Evolutionary conservation across 1,140 invertebrate species (phyloP).

Genomic region (Lepidurus couesii): DNA sequence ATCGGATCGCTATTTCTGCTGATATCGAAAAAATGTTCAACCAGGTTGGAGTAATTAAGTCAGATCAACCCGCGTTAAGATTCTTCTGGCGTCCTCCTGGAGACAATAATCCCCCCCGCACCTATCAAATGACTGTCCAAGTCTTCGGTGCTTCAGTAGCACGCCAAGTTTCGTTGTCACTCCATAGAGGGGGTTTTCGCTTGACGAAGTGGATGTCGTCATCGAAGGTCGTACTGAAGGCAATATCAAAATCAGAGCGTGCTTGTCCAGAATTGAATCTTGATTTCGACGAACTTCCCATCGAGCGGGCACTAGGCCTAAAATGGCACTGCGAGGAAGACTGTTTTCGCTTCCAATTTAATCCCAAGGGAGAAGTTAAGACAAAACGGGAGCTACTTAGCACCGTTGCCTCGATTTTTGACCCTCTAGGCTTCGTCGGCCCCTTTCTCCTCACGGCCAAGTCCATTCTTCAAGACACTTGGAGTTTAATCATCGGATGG

Average conservation of each 20-base stretch:
- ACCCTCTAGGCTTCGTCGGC: constrained; percentile 45
- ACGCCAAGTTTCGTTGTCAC: not conserved
- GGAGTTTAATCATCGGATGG: constrained; percentile 44
- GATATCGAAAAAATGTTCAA: constrained; percentile 32
- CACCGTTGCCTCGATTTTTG: constrained; percentile 43
- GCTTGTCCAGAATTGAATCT: not conserved
- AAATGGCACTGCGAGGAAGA: not conserved
- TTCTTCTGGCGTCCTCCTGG: constrained; percentile 33
- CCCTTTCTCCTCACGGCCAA: constrained; percentile 45
- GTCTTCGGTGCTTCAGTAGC: constrained; percentile 34
- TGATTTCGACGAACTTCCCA: constrained; percentile 22
- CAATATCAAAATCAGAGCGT: constrained; percentile 22
- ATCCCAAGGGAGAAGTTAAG: not conserved
- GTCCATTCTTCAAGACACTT: constrained; percentile 46
- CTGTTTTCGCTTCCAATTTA: not conserved
- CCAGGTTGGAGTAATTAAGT: constrained; percentile 24
- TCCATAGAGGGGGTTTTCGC: constrained; percentile 31
- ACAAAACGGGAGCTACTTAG: constrained; percentile 40
- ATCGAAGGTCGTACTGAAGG: not conserved
- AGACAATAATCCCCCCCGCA: not conserved
- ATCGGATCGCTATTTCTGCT: not conserved
- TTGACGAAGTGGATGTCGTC: constrained; percentile 26
- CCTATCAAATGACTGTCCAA: constrained; percentile 25
- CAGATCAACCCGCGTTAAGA: constrained; percentile 29
- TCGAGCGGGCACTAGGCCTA: not conserved